Evolutionary conservation across 2,797 vertebrate genomes (phyloP).

Genomic region (Erpetoichthys calabaricus): DNA sequence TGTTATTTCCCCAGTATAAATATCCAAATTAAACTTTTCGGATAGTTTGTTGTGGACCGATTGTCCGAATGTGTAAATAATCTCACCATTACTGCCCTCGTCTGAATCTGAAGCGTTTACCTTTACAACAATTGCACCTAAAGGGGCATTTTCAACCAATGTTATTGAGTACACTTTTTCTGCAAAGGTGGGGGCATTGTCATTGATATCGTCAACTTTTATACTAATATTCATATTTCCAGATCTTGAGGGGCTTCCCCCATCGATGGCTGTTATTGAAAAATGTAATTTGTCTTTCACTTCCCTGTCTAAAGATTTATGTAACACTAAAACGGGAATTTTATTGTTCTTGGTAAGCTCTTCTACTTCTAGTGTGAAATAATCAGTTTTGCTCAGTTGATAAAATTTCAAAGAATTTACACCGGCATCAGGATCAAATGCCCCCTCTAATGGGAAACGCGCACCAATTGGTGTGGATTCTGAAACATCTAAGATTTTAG

Average conservation of each 20-base stretch:
- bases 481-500: slow-evolving; percentile 41
- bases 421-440: slow-evolving; percentile 47
- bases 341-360: neutral
- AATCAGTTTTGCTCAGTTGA: slow-evolving; percentile 32
- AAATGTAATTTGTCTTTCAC: neutral
- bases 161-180: slow-evolving; percentile 20
- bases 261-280: slow-evolving; percentile 24
- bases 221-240: slow-evolving; percentile 21
- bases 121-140: slow-evolving; percentile 24
- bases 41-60: slow-evolving; percentile 15
- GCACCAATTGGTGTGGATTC: slow-evolving; percentile 47
- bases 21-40: slow-evolving; percentile 33
- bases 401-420: slow-evolving; percentile 40
- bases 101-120: slow-evolving; percentile 40
- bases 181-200: slow-evolving; percentile 5
- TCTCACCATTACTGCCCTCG: slow-evolving; percentile 26
- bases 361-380: too few species aligned
- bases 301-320: neutral
- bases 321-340: neutral
- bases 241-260: slow-evolving; percentile 26
- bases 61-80: slow-evolving; percentile 33
- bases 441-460: slow-evolving; percentile 46
- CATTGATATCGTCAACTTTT: slow-evolving; percentile 23
- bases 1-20: slow-evolving; percentile 29
- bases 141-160: slow-evolving; percentile 31